These are phyloP conservation scores for Piprites chloris DNA, from an alignment of 2,113 vertebrate species.

Conservation along the genomic window DNA sequence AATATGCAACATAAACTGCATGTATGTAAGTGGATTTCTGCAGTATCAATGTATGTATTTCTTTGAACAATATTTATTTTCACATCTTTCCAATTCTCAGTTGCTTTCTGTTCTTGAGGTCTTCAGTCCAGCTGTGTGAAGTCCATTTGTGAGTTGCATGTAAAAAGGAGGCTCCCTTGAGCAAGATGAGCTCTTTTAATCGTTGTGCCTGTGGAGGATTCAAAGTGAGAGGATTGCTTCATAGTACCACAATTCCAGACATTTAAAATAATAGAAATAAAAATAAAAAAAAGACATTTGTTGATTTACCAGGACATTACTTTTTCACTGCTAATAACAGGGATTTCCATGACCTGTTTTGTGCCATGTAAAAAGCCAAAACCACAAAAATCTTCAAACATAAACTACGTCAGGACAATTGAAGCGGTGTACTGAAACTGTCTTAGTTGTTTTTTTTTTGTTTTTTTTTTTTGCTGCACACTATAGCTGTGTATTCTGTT, in stretches of 20 bases:
- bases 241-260: neutral
- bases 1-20: neutral
- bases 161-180: neutral
- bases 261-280: neutral
- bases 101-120: neutral
- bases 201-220: neutral
- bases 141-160: neutral
- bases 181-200: slow-evolving; percentile 12
- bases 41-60: neutral
- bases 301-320: neutral
- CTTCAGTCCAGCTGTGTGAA: neutral
- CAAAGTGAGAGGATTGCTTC: slow-evolving; percentile 12
- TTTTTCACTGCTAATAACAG: neutral
- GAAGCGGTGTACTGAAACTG: neutral
- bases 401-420: slow-evolving; percentile 22
- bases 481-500: slow-evolving; percentile 23
- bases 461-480: slow-evolving; percentile 13
- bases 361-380: neutral
- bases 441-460: slow-evolving; percentile 9
- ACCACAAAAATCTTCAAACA: neutral
- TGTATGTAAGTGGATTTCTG: neutral
- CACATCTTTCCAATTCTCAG: neutral
- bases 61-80: neutral
- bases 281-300: neutral
- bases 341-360: neutral